Conservation (phyloP, 2,797 vertebrate genomes). For the Prunella strophiata region DNA sequence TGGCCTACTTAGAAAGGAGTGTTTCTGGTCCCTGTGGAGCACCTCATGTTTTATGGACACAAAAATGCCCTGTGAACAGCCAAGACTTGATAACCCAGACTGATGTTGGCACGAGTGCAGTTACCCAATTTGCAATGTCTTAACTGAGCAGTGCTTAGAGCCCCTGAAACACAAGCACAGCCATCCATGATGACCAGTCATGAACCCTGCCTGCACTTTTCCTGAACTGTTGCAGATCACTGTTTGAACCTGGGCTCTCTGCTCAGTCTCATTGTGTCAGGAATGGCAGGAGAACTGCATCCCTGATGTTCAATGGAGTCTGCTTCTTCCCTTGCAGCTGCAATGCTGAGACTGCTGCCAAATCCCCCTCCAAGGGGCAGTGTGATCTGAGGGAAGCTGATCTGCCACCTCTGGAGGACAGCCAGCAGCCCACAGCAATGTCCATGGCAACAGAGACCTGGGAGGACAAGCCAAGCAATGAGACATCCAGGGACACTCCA, state of each 20-base stretch:
- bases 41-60: not conserved
- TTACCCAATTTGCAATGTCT: not conserved
- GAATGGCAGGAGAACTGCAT: not conserved
- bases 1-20: not conserved
- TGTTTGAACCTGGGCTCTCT: not conserved
- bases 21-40: not conserved
- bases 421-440: constrained; percentile 80
- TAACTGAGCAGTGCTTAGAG: not conserved
- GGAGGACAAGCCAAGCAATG: constrained; percentile 75
- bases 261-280: not conserved
- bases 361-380: constrained; percentile 81
- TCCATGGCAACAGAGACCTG: constrained; percentile 85
- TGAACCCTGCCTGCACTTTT: not conserved
- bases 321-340: constrained; percentile 79
- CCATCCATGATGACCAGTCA: not conserved
- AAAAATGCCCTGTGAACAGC: not conserved
- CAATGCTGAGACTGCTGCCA: constrained; percentile 84
- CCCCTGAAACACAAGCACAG: not conserved
- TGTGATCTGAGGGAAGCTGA: constrained; percentile 81
- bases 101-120: not conserved
- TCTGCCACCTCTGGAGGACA: constrained; percentile 75
- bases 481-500: constrained; percentile 63
- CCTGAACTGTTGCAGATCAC: not conserved
- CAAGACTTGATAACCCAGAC: not conserved
- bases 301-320: not conserved